Evolutionary conservation across 1,140 invertebrate species (phyloP).

Genomic region (Centruroides vittatus): DNA sequence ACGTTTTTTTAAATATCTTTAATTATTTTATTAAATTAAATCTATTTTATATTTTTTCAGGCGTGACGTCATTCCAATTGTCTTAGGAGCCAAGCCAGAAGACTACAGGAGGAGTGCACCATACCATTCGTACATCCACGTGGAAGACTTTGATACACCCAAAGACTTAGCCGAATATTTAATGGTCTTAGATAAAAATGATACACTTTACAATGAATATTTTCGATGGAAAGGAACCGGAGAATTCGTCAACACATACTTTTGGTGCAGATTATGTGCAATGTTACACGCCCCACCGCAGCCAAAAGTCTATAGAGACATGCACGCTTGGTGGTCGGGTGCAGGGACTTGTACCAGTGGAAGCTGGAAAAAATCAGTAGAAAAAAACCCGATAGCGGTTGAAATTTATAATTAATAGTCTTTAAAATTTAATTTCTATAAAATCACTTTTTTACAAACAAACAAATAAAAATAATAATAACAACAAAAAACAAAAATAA

Average conservation of each 20-base stretch:
- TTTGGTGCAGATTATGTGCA: constrained; percentile 87
- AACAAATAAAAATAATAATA: too few relatives aligned
- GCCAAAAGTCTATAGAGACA: constrained; percentile 40
- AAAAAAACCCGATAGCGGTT: too few relatives aligned
- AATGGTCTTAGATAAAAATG: constrained; percentile 67
- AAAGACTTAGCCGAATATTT: constrained; percentile 72
- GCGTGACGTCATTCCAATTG: constrained; percentile 76
- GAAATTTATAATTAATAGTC: too few relatives aligned
- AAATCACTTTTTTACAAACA: too few relatives aligned
- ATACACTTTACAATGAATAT: constrained; percentile 79
- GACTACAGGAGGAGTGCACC: constrained; percentile 80
- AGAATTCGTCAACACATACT: constrained; percentile 86
- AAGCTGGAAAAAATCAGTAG: too few relatives aligned
- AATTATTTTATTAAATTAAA: too few relatives aligned
- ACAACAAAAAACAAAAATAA: too few relatives aligned
- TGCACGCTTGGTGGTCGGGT: constrained; percentile 24
- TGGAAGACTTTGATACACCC: constrained; percentile 80
- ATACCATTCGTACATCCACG: constrained; percentile 76
- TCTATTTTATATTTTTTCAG: constrained; percentile 33
- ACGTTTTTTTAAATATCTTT: too few relatives aligned
- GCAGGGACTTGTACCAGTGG: constrained; percentile 7
- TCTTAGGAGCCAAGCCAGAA: constrained; percentile 82
- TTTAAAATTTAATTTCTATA: too few relatives aligned
- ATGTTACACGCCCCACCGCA: constrained; percentile 56
- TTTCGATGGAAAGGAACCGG: constrained; percentile 81